These are phyloP conservation scores for Cantharis flavilabris DNA, from an alignment of 2,888 invertebrate genomes.

Conservation along the genomic window DNA sequence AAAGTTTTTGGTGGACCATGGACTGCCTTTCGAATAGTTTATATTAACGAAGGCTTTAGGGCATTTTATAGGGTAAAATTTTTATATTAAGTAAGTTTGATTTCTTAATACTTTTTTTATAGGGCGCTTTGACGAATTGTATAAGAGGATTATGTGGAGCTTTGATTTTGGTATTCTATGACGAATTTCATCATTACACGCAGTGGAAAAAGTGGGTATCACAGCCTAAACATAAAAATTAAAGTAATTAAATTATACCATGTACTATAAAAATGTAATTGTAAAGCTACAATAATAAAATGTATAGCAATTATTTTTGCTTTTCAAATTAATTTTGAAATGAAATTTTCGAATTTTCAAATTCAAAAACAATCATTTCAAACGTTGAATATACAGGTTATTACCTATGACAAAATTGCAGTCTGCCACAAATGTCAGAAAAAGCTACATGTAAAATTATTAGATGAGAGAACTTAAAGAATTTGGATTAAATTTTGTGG, in stretches of 20 bases:
- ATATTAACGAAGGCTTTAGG: constrained; percentile 12
- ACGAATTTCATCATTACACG: constrained; percentile 21
- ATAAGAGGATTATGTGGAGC: constrained; percentile 29
- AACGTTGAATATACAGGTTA: neutral
- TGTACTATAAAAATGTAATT: neutral
- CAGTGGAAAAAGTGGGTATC: constrained; percentile 2
- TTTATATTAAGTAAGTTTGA: neutral
- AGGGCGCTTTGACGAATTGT: constrained; percentile 28
- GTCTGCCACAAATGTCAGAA: neutral
- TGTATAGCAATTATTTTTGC: too few relatives aligned
- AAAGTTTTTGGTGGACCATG: constrained; percentile 5
- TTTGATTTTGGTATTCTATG: constrained; percentile 33
- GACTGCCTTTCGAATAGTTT: constrained; percentile 10
- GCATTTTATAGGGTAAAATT: constrained; percentile 26
- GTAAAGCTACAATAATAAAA: neutral
- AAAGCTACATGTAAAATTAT: neutral
- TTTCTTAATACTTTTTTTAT: neutral
- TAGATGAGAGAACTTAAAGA: constrained; percentile 9
- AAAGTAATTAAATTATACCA: neutral
- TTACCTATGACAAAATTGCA: neutral
- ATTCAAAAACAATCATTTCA: too few relatives aligned
- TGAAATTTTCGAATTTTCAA: too few relatives aligned
- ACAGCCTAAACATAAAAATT: neutral
- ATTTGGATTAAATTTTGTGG: constrained; percentile 25
- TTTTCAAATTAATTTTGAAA: too few relatives aligned